Evolutionary conservation across 1,140 invertebrate species (phyloP), one percentile per base, ranked within the genome.

Genomic region (Planococcus citri): DNA sequence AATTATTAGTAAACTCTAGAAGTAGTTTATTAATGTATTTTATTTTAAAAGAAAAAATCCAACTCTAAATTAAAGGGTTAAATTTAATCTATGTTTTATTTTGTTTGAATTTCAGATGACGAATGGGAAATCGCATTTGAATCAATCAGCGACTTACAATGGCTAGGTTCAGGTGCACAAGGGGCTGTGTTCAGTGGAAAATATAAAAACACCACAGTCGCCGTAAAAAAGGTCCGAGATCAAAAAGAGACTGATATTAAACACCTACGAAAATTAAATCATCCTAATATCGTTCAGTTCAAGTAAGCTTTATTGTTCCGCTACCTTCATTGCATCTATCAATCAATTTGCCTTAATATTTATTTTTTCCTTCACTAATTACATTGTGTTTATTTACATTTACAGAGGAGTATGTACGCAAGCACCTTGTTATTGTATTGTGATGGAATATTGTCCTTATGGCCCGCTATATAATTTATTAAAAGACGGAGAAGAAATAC

Each of bases 391-490:
- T 20, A 61, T 22, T 70, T 61, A 38, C 37, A 67, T 6, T 71
- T 70, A n/a, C 79, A 90, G 89, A 75, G 96, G 94, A 57, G 90
- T 97, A 6, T 97, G 93, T 77, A 95, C 91, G 0, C 88, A 94
- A 76, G 85, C 91, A n/a, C 94, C 94, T 1, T 91, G 89, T 75
- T 97, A 89, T 77, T 97, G 94, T 78, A 92, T 99, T 73, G 87
- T 98, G 21, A 99, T 99, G 96, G 96, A 98, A 78, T 98, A 88
- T 79, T 98, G 96, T 78, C 92, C 94, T 1, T 92, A 92, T 77
- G 96, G 96, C 12, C 90, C 94, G 37, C 82, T 99, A 20, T 97
- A 95, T 76, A 91, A 96, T 76, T 84, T 96, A 73, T 81, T 98
- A 6, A 86, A 88, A 74, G 88, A 88, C 70, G 87, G 88, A 70